A percentile compares a stretch with the other conserved stretches of the same genome.
Evolutionary conservation across 2,888 invertebrate species (phyloP).

Genomic region (Amitus sp.): DNA sequence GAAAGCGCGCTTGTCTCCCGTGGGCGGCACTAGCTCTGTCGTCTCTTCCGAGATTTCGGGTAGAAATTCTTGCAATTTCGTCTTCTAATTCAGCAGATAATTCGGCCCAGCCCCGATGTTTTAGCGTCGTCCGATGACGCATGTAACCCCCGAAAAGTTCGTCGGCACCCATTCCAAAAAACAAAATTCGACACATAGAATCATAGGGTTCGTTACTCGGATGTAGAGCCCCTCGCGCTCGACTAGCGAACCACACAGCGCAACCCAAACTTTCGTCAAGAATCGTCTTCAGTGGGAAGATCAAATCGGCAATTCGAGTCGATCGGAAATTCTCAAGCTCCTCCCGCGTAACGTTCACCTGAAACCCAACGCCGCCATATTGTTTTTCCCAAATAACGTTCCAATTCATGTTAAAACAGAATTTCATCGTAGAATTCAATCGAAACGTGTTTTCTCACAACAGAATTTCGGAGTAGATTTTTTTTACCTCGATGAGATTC

Average conservation of each 20-base stretch:
- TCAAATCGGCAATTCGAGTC: slow-evolving; percentile 76
- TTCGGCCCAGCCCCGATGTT: slow-evolving; percentile 68
- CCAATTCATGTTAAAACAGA: no score
- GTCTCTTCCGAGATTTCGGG: slow-evolving; percentile 93
- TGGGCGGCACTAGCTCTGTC: slow-evolving; percentile 93
- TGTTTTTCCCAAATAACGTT: no score
- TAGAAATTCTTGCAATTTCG: slow-evolving; percentile 88
- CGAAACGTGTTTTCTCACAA: no score
- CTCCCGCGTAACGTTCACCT: slow-evolving; percentile 76
- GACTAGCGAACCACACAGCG: slow-evolving; percentile 96
- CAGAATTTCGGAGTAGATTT: background rate
- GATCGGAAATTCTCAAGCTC: slow-evolving; percentile 73
- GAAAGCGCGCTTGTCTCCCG: slow-evolving; percentile 84
- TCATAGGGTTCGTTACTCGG: slow-evolving; percentile 59
- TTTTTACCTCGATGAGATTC: slow-evolving; percentile 79
- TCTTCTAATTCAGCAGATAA: slow-evolving; percentile 70
- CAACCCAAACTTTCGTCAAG: slow-evolving; percentile 96
- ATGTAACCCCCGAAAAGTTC: slow-evolving; percentile 96
- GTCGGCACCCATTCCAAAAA: slow-evolving; percentile 96
- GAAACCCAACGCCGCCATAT: no score
- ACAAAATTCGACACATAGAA: slow-evolving; percentile 77
- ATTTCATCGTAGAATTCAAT: no score
- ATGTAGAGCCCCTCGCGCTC: slow-evolving; percentile 72
- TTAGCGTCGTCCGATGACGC: slow-evolving; percentile 82
- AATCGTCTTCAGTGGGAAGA: slow-evolving; percentile 87